Percentiles rank a stretch among this genome's conserved stretches.
phyloP scores from a whole-genome alignment of 2,797 vertebrate genomes.

The Heliangelus exortis region DNA sequence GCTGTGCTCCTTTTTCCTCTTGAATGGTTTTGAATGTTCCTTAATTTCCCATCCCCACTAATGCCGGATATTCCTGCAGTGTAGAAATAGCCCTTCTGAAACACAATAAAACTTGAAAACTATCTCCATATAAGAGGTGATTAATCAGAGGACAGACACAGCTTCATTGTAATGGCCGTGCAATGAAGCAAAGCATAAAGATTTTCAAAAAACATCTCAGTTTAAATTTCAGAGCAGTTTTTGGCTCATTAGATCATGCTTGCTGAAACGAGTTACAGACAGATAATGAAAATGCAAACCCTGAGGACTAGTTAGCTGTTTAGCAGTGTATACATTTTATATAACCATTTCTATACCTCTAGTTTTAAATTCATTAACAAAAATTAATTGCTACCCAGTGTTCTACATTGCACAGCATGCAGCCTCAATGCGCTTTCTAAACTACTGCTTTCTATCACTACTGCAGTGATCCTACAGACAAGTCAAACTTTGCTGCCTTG shows the following conservation, averaged over 20 bases:
- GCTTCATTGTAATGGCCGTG: not conserved
- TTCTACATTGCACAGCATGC: conserved; percentile 40
- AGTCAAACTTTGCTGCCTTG: conserved; percentile 49
- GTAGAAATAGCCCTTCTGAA: not conserved
- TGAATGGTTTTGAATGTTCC: not conserved
- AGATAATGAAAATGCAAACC: conserved; percentile 77
- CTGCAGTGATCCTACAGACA: conserved; percentile 37
- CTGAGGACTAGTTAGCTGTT: conserved; percentile 82
- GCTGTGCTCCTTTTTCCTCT: not conserved
- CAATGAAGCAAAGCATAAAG: not conserved
- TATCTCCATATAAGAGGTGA: not conserved
- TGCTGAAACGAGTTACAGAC: conserved; percentile 77
- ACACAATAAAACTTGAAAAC: not conserved
- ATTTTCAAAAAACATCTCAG: not conserved
- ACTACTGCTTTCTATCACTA: conserved; percentile 68
- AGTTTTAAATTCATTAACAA: conserved; percentile 83
- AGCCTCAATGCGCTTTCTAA: conserved; percentile 58
- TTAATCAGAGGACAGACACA: not conserved
- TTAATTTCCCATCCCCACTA: not conserved
- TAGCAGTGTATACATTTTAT: conserved; percentile 79
- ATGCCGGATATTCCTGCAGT: not conserved
- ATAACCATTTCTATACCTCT: conserved; percentile 77
- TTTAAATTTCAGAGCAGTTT: conserved; percentile 50
- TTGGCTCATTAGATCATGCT: conserved; percentile 75
- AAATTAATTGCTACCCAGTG: conserved; percentile 76